Percentiles rank a stretch among this genome's conserved stretches.
phyloP scores from a whole-genome alignment of 2,888 invertebrate species.

The Tipula vernalis region DNA sequence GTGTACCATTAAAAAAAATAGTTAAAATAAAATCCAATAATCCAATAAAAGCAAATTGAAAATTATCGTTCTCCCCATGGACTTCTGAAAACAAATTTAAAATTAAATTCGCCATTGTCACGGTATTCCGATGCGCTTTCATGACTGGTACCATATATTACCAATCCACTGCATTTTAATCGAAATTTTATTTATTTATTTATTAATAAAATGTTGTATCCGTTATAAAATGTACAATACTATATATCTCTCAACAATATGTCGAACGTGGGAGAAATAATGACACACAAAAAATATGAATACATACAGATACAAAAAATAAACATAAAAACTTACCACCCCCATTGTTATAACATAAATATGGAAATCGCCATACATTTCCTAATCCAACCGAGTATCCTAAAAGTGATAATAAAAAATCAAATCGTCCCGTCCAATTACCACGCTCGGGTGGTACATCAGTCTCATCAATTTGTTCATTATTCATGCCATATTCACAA shows the following conservation, averaged over 20 bases:
- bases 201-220: background rate
- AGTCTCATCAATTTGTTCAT: constrained; percentile 24
- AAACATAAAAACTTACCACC: constrained; percentile 40
- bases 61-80: too few species aligned
- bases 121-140: too few species aligned
- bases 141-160: too few species aligned
- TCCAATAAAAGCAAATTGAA: too few species aligned
- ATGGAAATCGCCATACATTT: constrained; percentile 65
- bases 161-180: too few species aligned
- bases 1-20: too few species aligned
- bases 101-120: too few species aligned
- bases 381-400: constrained; percentile 63
- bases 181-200: background rate
- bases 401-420: constrained; percentile 56
- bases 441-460: constrained; percentile 44
- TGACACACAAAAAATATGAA: background rate
- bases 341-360: constrained; percentile 63
- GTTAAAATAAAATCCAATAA: too few species aligned
- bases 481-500: background rate
- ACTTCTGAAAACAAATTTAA: too few species aligned
- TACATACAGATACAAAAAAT: too few species aligned
- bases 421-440: constrained; percentile 63
- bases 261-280: background rate
- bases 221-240: background rate
- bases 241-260: background rate